phyloP scores from a whole-genome alignment of 2,797 vertebrate species.

The Coilia nasus region DNA sequence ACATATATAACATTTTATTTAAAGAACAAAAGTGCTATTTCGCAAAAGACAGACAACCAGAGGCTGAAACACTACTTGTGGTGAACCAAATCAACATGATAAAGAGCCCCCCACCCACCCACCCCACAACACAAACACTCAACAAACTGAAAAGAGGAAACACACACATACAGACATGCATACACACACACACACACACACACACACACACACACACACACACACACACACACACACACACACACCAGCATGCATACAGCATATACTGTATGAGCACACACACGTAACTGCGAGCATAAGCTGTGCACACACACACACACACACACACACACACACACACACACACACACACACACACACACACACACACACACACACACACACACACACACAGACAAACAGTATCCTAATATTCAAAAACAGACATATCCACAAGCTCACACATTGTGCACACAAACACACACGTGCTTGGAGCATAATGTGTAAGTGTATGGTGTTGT shows the following conservation, averaged over 20 bases:
- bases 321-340: conserved; percentile 17
- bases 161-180: conserved; percentile 57
- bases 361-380: conserved; percentile 14
- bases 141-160: conserved; percentile 60
- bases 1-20: conserved; percentile 76
- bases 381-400: conserved; percentile 22
- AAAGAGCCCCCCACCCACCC: conserved; percentile 56
- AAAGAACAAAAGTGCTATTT: conserved; percentile 82
- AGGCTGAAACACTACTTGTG: conserved; percentile 77
- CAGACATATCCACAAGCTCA: conserved; percentile 18
- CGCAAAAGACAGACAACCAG: conserved; percentile 78
- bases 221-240: background rate
- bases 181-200: conserved; percentile 38
- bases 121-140: conserved; percentile 60
- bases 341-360: conserved; percentile 27
- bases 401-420: conserved; percentile 11
- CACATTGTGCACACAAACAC: conserved; percentile 58
- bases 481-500: conserved; percentile 71
- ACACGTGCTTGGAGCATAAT: conserved; percentile 69
- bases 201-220: conserved; percentile 10
- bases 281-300: too few relatives aligned
- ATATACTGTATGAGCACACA: background rate
- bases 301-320: background rate
- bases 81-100: conserved; percentile 73
- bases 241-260: background rate